Base-by-base conservation (phyloP, 2,797 vertebrate genomes). In the Aplochiton taeniatus region DNA sequence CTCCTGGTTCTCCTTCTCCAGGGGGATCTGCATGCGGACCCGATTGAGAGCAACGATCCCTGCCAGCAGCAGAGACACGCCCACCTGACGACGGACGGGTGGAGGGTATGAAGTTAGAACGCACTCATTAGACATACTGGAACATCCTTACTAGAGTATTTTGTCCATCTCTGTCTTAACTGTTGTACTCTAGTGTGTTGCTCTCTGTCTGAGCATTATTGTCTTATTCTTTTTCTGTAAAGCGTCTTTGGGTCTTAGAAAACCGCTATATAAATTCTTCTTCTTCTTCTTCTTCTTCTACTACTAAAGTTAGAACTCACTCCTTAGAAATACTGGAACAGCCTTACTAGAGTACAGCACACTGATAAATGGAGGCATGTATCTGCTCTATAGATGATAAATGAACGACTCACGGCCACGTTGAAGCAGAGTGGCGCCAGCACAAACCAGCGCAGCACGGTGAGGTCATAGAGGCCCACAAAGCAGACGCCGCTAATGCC, bases 1-100 rank as follows among this genome's bases (percentile, higher is more conserved):
- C 91, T 96, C 96, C 91, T 98, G 97, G 87, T 99, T 98, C 88
- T 98, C 96, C 82, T 98, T 98, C 83, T 98, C 97, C 83, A 98
- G 87, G 0, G 96, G 97, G 85, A 99, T 98, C 85, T 98, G 96
- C 86, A 98, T 98, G 66, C 97, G 96, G 11, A 98, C 96, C 10
- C 96, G 92, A 85, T 99, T 98, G 74, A 99, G 89, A 20, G 97
- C 97, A 79, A 97, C 94, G 57, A 98, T 97, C 62, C 97, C 97
- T 0, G 96, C 96, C 70, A 98, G 90, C 4, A 99, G 92, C 3
- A 99, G 92, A 41, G 94, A 92, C 49, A 98, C 92, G 0, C 97
- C 97, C 58, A 92, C 87, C 89, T 90, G 69, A 31, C 18, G 57
- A 63, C 20, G 52, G 9, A 46, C 7, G 20, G 31, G n/a, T n/a